phyloP scores from a whole-genome alignment of 2,888 invertebrate species.

The Tachina fera region DNA sequence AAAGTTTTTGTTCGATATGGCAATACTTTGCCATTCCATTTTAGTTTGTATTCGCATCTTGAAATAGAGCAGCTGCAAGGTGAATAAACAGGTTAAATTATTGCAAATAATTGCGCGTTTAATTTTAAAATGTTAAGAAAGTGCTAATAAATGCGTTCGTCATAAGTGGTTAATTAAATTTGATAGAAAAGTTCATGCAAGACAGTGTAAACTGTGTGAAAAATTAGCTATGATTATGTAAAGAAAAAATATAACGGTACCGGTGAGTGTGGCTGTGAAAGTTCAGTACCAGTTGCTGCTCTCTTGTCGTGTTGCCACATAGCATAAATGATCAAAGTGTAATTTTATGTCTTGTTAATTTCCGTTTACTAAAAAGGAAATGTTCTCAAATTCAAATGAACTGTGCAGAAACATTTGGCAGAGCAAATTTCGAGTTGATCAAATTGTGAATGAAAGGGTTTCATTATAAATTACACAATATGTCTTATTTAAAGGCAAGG shows the following conservation, averaged over 20 bases:
- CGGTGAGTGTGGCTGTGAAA: background rate
- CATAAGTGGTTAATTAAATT: background rate
- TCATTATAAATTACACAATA: background rate
- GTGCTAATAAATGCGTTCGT: background rate
- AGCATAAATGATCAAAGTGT: background rate
- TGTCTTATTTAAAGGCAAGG: background rate
- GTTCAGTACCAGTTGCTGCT: background rate
- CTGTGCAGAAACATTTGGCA: no score
- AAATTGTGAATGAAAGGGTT: background rate
- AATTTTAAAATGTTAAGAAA: background rate
- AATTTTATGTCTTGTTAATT: background rate
- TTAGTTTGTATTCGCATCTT: constrained; percentile 4
- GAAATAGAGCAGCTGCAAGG: background rate
- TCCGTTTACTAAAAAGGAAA: background rate
- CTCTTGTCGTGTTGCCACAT: background rate
- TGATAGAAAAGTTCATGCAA: background rate
- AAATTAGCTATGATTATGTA: background rate
- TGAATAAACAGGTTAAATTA: background rate
- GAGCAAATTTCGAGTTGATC: background rate
- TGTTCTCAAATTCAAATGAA: background rate
- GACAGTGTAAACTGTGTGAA: background rate
- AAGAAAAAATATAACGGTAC: constrained; percentile 25
- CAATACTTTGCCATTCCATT: constrained; percentile 4
- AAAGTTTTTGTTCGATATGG: constrained; percentile 4
- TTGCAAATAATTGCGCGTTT: background rate